Conservation (phyloP, 1,140 invertebrate species). For the Gryon sp. region DNA sequence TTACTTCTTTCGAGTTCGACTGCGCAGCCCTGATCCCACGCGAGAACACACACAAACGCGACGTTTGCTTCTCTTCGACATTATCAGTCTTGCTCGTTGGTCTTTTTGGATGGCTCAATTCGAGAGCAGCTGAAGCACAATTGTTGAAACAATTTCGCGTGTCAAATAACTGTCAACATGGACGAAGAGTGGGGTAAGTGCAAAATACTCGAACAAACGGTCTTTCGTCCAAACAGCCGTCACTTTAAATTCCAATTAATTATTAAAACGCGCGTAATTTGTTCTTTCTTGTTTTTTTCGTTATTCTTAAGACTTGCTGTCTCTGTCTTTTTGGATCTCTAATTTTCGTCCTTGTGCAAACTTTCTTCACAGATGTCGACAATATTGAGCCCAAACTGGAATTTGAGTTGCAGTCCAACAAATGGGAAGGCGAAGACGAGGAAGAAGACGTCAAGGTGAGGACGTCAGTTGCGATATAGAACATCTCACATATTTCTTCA, state of each 20-base stretch:
- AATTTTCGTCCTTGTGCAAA: slow-evolving; percentile 13
- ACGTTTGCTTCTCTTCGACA: slow-evolving; percentile 7
- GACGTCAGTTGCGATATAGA: too few species aligned
- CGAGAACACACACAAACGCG: background rate
- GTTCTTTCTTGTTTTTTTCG: background rate
- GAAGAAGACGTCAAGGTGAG: slow-evolving; percentile 91
- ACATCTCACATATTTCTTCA: background rate
- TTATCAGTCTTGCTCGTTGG: slow-evolving; percentile 17
- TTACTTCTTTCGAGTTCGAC: too few species aligned
- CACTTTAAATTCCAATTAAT: too few species aligned
- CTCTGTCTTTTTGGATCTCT: slow-evolving; percentile 5
- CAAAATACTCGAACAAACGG: background rate
- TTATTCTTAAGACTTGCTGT: too few species aligned
- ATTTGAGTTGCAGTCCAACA: slow-evolving; percentile 81
- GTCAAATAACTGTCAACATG: slow-evolving; percentile 51
- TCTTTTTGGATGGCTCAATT: slow-evolving; percentile 38
- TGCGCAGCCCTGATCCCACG: slow-evolving; percentile 4
- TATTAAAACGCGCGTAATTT: background rate
- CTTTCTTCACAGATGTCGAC: slow-evolving; percentile 73
- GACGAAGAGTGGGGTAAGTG: slow-evolving; percentile 61
- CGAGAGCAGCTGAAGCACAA: slow-evolving; percentile 12
- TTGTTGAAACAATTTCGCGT: slow-evolving; percentile 9
- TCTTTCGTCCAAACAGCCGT: background rate
- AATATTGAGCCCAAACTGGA: slow-evolving; percentile 73
- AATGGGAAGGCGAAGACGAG: slow-evolving; percentile 92